These are phyloP conservation scores for Apis dorsata DNA, from an alignment of 1,140 invertebrate species.

Conservation along the genomic window DNA sequence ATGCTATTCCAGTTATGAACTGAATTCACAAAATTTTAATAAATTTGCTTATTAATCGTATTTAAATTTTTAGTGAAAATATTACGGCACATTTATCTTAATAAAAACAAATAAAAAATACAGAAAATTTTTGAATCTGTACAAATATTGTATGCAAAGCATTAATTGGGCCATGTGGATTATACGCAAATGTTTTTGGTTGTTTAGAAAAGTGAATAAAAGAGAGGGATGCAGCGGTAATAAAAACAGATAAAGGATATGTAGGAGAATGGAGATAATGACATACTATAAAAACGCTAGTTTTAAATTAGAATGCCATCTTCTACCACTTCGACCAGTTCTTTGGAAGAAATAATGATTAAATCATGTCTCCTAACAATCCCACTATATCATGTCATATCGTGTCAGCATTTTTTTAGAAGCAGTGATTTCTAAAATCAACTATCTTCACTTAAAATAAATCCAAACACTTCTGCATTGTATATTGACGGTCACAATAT, in stretches of 20 bases:
- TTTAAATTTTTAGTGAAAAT: constrained; percentile 28
- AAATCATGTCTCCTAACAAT: constrained; percentile 54
- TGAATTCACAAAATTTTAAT: constrained; percentile 44
- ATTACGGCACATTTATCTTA: constrained; percentile 16
- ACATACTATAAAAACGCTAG: constrained; percentile 48
- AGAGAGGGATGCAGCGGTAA: constrained; percentile 18
- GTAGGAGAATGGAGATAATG: constrained; percentile 38
- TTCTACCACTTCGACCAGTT: constrained; percentile 53
- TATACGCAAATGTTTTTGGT: constrained; percentile 28
- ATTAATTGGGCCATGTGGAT: constrained; percentile 44
- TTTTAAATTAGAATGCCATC: constrained; percentile 52
- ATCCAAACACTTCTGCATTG: constrained; percentile 59
- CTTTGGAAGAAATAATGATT: constrained; percentile 57
- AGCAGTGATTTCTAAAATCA: constrained; percentile 57
- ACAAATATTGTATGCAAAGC: constrained; percentile 44
- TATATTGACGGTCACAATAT: constrained; percentile 60
- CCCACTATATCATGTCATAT: constrained; percentile 53
- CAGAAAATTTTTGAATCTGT: constrained; percentile 35
- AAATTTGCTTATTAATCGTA: constrained; percentile 29
- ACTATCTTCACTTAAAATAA: constrained; percentile 59
- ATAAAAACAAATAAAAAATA: constrained; percentile 11
- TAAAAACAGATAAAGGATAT: constrained; percentile 30
- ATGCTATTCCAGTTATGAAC: constrained; percentile 41
- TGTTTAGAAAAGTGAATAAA: constrained; percentile 42
- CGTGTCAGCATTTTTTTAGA: constrained; percentile 46